Conservation (phyloP, 2,113 vertebrate species). For the Marmota flaviventris region DNA sequence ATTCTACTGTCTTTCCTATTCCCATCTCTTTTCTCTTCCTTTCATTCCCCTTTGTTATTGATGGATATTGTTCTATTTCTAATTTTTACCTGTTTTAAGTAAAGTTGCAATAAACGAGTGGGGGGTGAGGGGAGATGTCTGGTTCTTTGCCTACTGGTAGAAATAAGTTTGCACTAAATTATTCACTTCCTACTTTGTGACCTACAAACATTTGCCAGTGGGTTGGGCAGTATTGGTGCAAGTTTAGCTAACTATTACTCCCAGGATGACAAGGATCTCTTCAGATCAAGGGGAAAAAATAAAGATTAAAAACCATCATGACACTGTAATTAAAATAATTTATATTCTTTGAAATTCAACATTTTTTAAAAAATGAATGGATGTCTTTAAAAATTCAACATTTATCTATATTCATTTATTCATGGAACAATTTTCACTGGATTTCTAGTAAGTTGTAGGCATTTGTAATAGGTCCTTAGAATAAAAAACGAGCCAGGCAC, state of each 20-base stretch:
- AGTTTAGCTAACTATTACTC: neutral
- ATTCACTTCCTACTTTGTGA: constrained; percentile 22
- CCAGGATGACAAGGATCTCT: neutral
- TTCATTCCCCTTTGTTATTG: too few relatives aligned
- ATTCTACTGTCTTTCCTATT: too few relatives aligned
- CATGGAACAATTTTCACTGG: neutral
- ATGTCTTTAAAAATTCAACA: neutral
- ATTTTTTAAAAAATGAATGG: neutral
- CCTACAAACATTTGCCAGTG: neutral
- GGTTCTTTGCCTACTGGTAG: neutral
- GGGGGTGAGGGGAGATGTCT: too few relatives aligned
- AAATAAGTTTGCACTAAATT: constrained; percentile 24
- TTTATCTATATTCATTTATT: neutral
- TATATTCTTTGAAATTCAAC: neutral
- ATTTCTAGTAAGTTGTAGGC: neutral
- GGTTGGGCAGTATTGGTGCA: neutral
- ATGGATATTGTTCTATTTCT: too few relatives aligned
- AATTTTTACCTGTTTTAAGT: too few relatives aligned
- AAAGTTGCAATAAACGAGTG: too few relatives aligned
- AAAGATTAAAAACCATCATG: neutral
- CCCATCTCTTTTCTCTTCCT: too few relatives aligned
- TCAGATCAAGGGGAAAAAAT: neutral
- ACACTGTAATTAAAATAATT: neutral
- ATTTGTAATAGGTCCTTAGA: neutral
- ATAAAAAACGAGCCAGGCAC: neutral